These are phyloP conservation scores for Vicugna pacos DNA, from an alignment of 2,113 vertebrate species.

Conservation along the genomic window DNA sequence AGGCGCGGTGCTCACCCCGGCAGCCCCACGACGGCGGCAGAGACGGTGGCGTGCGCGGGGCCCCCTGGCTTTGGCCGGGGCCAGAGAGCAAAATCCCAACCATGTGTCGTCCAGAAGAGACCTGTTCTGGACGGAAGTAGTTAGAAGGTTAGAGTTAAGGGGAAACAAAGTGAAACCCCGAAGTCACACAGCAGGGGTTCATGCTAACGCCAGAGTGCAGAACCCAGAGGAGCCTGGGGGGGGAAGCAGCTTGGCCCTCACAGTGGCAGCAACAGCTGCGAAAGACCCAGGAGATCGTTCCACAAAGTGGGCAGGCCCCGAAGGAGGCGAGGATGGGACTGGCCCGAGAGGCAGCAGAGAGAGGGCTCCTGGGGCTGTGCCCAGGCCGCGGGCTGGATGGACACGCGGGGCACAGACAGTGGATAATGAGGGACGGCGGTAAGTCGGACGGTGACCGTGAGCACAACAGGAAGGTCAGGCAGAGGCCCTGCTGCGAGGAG, in stretches of 20 bases:
- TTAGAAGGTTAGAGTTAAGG: not conserved
- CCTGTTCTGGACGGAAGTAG: not conserved
- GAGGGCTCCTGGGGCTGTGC: too few relatives aligned
- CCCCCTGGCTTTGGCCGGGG: not conserved
- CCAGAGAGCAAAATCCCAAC: not conserved
- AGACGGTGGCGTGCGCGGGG: too few relatives aligned
- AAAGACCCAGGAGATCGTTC: not conserved
- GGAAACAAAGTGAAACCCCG: not conserved
- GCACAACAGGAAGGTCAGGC: not conserved
- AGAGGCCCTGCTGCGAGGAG: too few relatives aligned
- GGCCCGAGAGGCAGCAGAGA: not conserved
- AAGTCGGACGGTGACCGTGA: not conserved
- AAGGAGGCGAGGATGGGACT: not conserved
- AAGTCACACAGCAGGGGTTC: not conserved
- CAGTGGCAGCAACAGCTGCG: not conserved
- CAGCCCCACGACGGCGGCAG: too few relatives aligned
- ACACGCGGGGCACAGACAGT: too few relatives aligned
- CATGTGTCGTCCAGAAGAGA: not conserved
- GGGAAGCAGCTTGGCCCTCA: not conserved
- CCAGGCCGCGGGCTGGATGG: too few relatives aligned
- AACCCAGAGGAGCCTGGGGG: not conserved
- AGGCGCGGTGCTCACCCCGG: not conserved
- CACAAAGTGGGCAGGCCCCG: not conserved
- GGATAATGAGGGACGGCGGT: not conserved
- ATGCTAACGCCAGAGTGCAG: not conserved